Percentiles rank a stretch among this genome's conserved stretches.
phyloP scores from a whole-genome alignment of 2,113 vertebrate genomes.

The Prolemur simus region DNA sequence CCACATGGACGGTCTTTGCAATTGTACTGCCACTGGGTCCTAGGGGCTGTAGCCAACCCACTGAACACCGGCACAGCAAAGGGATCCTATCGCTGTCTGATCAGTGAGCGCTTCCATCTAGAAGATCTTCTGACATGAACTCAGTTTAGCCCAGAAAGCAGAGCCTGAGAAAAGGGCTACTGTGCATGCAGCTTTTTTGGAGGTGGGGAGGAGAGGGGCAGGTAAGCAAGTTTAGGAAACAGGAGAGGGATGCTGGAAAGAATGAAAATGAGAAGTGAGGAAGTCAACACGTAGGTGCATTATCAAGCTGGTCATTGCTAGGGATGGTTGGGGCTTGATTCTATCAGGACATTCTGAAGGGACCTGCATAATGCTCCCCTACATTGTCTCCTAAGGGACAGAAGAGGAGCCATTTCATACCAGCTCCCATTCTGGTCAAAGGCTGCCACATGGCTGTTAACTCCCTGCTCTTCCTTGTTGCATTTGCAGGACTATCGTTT shows the following conservation, averaged over 20 bases:
- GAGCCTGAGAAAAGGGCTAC: too few relatives aligned
- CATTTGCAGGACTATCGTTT: not conserved
- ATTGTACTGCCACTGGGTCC: not conserved
- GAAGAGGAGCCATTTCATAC: not conserved
- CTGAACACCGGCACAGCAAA: not conserved
- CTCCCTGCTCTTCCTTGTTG: not conserved
- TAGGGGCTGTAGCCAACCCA: accelerated
- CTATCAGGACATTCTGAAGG: not conserved
- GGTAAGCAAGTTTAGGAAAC: not conserved
- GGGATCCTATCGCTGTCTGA: accelerated
- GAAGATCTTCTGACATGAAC: not conserved
- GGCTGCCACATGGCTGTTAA: not conserved
- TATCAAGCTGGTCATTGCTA: not conserved
- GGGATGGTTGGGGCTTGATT: not conserved
- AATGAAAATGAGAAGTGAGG: not conserved
- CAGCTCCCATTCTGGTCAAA: not conserved
- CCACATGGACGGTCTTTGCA: accelerated
- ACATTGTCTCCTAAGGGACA: not conserved
- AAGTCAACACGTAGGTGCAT: not conserved
- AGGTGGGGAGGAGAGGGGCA: not conserved
- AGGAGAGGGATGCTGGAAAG: not conserved
- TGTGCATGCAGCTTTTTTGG: not conserved
- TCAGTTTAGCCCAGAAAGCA: not conserved
- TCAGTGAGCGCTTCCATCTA: not conserved
- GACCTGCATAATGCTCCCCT: not conserved